Evolutionary conservation across 1,140 invertebrate genomes (phyloP).

Genomic region (Mesaphorura yosii): DNA sequence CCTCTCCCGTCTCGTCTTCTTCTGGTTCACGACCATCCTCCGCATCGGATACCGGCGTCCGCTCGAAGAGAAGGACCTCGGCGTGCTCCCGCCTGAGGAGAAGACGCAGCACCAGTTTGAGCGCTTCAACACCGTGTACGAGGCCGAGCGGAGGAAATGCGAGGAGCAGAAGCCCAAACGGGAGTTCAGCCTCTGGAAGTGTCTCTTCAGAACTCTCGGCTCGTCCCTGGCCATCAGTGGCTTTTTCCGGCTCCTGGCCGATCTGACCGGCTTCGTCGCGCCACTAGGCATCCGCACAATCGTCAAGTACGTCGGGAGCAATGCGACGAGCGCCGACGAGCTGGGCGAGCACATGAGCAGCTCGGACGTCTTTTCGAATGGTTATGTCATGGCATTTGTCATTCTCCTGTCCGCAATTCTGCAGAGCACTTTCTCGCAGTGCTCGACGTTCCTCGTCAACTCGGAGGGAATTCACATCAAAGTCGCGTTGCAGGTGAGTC

Average conservation of each 20-base stretch:
- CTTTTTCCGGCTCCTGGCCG: constrained; percentile 61
- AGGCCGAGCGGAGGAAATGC: constrained; percentile 36
- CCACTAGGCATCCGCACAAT: constrained; percentile 45
- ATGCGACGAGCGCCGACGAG: constrained; percentile 1
- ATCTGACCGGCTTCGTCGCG: constrained; percentile 59
- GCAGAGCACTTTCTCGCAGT: constrained; percentile 71
- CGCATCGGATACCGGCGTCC: constrained; percentile 51
- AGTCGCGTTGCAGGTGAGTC: constrained; percentile 63
- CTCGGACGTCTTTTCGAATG: constrained; percentile 56
- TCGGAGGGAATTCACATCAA: constrained; percentile 67
- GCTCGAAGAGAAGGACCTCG: constrained; percentile 56
- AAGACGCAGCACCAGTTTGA: constrained; percentile 42
- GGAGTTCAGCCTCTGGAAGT: constrained; percentile 45
- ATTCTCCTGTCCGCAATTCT: constrained; percentile 58
- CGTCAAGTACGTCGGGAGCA: constrained; percentile 20
- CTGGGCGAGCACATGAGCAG: constrained; percentile 37
- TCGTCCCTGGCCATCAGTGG: constrained; percentile 57
- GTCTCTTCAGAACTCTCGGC: constrained; percentile 58
- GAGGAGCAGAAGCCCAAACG: constrained; percentile 10
- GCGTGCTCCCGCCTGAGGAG: constrained; percentile 53
- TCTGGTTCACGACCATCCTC: constrained; percentile 59
- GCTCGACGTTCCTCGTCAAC: constrained; percentile 66
- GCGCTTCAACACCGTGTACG: constrained; percentile 43
- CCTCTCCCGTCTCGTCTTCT: constrained; percentile 60
- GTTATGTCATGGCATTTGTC: constrained; percentile 60